phyloP scores from a whole-genome alignment of 1,140 invertebrate species.

The Acyrthosiphon pisum region DNA sequence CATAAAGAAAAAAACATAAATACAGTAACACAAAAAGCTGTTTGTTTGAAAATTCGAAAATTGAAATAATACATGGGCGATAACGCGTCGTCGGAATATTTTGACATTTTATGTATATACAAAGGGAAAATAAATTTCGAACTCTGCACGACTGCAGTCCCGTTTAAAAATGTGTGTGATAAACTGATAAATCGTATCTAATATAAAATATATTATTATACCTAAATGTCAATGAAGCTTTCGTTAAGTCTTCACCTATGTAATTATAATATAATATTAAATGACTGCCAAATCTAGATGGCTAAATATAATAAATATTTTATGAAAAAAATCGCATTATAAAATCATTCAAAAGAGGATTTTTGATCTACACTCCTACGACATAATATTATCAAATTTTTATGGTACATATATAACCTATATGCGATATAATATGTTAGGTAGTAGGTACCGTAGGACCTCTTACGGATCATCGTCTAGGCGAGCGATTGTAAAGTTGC shows the following conservation, averaged over 20 bases:
- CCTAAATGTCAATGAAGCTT: neutral
- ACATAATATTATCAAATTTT: neutral
- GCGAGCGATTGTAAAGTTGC: neutral
- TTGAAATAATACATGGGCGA: neutral
- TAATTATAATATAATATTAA: neutral
- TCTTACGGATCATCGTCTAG: too few species aligned
- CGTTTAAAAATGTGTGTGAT: neutral
- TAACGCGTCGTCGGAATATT: neutral
- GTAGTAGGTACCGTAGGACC: too few species aligned
- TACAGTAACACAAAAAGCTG: neutral
- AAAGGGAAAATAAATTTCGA: neutral
- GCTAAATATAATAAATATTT: neutral
- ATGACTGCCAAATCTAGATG: neutral
- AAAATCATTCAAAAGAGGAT: neutral
- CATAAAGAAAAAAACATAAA: neutral
- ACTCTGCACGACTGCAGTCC: neutral
- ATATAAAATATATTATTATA: neutral
- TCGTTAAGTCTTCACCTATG: neutral
- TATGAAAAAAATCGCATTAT: neutral
- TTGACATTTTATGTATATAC: neutral
- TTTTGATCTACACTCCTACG: neutral
- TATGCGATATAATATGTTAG: neutral
- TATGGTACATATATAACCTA: neutral
- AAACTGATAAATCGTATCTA: neutral
- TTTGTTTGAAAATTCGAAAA: slow-evolving; percentile 16